Evolutionary conservation across 2,888 invertebrate species (phyloP).

Genomic region (Napeogenes sylphis): DNA sequence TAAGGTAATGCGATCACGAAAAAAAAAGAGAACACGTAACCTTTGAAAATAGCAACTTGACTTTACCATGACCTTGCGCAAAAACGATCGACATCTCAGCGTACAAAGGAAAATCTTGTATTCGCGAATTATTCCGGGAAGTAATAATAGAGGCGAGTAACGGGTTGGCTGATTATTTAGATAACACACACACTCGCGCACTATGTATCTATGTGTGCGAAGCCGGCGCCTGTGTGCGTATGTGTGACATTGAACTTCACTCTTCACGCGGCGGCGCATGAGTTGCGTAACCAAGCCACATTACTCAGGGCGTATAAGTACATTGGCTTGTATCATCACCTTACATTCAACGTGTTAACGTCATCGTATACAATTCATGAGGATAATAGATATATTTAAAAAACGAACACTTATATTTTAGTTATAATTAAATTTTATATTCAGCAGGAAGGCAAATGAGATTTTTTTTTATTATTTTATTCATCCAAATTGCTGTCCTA

Average conservation of each 20-base stretch:
- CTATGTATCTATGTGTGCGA: constrained; percentile 11
- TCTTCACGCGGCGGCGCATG: constrained; percentile 69
- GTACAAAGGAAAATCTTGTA: constrained; percentile 59
- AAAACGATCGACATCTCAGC: constrained; percentile 52
- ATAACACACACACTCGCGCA: constrained; percentile 42
- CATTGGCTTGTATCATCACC: constrained; percentile 11
- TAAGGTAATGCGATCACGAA: constrained; percentile 27
- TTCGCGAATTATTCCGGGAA: constrained; percentile 73
- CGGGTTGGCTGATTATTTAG: constrained; percentile 70
- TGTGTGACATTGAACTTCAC: constrained; percentile 77
- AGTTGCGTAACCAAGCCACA: constrained; percentile 59
- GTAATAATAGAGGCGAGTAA: constrained; percentile 68
- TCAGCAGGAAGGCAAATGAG: too few species aligned
- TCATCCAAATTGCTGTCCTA: too few species aligned
- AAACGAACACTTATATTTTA: background rate
- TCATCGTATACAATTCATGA: background rate
- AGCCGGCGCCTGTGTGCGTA: constrained; percentile 46
- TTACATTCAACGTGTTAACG: background rate
- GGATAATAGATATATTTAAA: background rate
- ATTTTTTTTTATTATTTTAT: too few species aligned
- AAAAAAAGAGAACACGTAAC: constrained; percentile 22
- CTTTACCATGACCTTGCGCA: constrained; percentile 68
- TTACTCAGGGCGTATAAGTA: constrained; percentile 21
- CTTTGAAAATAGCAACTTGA: constrained; percentile 50
- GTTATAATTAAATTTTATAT: too few species aligned